phyloP scores from a whole-genome alignment of 2,888 invertebrate genomes.

The Agrochola lychnidis region DNA sequence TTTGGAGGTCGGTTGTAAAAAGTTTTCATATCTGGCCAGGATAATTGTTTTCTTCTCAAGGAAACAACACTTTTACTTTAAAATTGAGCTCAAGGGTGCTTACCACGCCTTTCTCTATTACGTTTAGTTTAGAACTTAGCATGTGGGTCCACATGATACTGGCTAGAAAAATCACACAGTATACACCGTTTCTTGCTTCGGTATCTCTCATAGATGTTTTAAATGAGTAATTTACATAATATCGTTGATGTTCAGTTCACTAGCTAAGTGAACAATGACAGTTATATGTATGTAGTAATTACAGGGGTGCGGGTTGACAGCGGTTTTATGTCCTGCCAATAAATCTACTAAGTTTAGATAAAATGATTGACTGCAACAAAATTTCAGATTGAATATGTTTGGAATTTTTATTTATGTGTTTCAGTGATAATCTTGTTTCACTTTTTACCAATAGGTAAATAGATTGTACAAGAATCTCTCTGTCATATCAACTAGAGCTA shows the following conservation, averaged over 20 bases:
- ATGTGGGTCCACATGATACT: background rate
- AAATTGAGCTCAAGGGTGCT: background rate
- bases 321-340: background rate
- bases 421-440: background rate
- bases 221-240: background rate
- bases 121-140: background rate
- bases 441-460: background rate
- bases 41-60: background rate
- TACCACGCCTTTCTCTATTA: background rate
- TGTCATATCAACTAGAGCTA: background rate
- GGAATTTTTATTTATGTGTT: no score
- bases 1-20: no score
- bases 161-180: background rate
- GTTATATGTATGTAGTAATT: background rate
- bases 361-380: background rate
- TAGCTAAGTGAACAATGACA: background rate
- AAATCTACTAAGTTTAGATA: background rate
- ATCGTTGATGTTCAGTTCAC: background rate
- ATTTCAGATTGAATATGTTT: background rate
- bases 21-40: background rate
- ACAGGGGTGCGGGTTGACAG: background rate
- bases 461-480: background rate
- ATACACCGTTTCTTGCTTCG: background rate
- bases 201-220: background rate
- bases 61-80: background rate